Evolutionary conservation across 1,140 invertebrate species (phyloP).

Genomic region (Lordiphosa clarofinis): DNA sequence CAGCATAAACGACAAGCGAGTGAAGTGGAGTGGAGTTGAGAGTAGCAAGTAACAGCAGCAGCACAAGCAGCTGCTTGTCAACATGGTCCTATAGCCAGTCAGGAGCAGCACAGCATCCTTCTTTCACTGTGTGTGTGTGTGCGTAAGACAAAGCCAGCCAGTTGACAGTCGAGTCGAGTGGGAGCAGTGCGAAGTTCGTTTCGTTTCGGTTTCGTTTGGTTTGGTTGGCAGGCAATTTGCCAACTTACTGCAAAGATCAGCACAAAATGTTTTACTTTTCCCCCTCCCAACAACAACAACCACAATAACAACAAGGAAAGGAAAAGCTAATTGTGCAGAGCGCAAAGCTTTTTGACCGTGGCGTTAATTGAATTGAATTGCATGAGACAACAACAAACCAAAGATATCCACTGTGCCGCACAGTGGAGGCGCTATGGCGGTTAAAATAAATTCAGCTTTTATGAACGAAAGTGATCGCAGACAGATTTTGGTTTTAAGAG

Average conservation of each 20-base stretch:
- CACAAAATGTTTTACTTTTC: slow-evolving; percentile 48
- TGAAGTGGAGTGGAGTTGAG: slow-evolving; percentile 3
- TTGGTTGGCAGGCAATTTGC: slow-evolving; percentile 72
- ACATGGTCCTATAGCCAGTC: slow-evolving; percentile 56
- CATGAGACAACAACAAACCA: slow-evolving; percentile 23
- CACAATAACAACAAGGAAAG: slow-evolving; percentile 10
- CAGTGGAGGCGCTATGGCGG: slow-evolving; percentile 2
- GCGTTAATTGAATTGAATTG: slow-evolving; percentile 76
- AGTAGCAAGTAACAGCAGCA: slow-evolving; percentile 2
- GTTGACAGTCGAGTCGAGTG: slow-evolving; percentile 44
- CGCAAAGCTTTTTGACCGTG: slow-evolving; percentile 55
- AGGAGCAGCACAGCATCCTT: slow-evolving; percentile 22
- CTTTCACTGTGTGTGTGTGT: slow-evolving; percentile 30
- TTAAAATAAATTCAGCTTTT: too few species aligned
- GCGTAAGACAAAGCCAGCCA: slow-evolving; percentile 50
- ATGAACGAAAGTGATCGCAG: too few species aligned
- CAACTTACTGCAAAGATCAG: slow-evolving; percentile 75
- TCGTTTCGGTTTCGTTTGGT: slow-evolving; percentile 27
- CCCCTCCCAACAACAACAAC: slow-evolving; percentile 4
- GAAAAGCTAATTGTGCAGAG: slow-evolving; percentile 46
- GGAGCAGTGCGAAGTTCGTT: slow-evolving; percentile 10
- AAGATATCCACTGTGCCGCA: slow-evolving; percentile 38
- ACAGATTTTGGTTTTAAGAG: too few species aligned
- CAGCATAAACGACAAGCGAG: slow-evolving; percentile 39
- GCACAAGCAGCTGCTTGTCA: slow-evolving; percentile 54